Base-by-base conservation (phyloP, 2,113 vertebrate species). In the Hemiprocne comata region DNA sequence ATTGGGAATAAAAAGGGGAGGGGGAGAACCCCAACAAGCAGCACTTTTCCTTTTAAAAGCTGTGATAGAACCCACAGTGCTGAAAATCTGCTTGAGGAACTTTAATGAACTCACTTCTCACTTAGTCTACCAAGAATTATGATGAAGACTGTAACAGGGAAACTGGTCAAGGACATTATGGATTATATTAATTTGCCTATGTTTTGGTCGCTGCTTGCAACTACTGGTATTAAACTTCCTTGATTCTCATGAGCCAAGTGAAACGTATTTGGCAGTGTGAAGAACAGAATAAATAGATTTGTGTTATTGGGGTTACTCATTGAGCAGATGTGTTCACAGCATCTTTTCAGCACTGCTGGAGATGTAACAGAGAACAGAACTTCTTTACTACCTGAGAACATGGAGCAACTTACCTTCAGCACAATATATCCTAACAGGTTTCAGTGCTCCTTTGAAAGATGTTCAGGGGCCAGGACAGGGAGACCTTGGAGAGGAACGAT, bases 391-490 rank as follows among this genome's bases (percentile, higher is more conserved):
- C 73, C 95, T 94, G 96, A 97, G 91, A 97, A 97, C 64, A 38
- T 2, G 84, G 96, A 97, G 95, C 93, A 94, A 97, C 97, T 97
- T 97, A 96, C 97, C 96, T 96, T 93, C 94, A 60, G 95, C 94
- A 97, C 90, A 98, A 97, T 93, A 97, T 96, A 97, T 98, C 96
- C 96, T 97, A 89, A 95, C 79, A 96, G 95, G 87, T 96, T 96
- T 97, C 95, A 97, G 92, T 96, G 96, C 90, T 97, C 93, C 87
- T 97, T 79, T 95, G 96, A 97, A 97, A 96, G 94, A 96, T 84
- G 85, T 91, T 96, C 90, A 17, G 87, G 95, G 81, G 69, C 94
- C 90, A 89, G 87, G 92, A 96, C 94, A 96, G 94, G 90, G 85
- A 97, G 90, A 93, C 83, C 95, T 97, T 96, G 69, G 88, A 93